Evolutionary conservation across 2,113 vertebrate genomes (phyloP), one percentile per base, ranked within the genome.

Genomic region (Passer domesticus): DNA sequence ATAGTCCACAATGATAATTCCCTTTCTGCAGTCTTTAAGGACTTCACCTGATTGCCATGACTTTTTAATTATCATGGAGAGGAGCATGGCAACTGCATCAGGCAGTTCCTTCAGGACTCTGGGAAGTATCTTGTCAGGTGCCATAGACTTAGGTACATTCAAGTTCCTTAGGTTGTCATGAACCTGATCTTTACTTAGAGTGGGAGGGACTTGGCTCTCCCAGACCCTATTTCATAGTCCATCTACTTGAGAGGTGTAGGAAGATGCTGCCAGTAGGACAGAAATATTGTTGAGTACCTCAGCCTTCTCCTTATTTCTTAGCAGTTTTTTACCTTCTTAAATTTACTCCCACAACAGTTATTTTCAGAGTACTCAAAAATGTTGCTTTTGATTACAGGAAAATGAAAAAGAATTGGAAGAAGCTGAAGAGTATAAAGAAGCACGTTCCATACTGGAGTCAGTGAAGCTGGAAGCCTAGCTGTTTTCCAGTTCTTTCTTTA

Each of bases 341-440:
- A 66, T 83, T 80, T 83, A 66, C 58, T 77, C 7, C 27, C 17
- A 60, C 43, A 35, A n/a, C 28, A 53, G 4, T 70, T 82, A 44
- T 46, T 93, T 76, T 58, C 31, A 60, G 79, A 94, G 12, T 87
- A 93, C 30, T 95, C 18, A 95, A 80, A 79, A 91, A 23, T 58
- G 77, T 44, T 89, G 27, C 35, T 90, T 96, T 97, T 96, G 15
- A 82, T 98, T 98, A 66, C 97, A 99, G 99, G 99, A 99, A 96
- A 97, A 97, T 72, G 99, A 99, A 95, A 98, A 98, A 94, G 99
- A 99, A 25, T 97, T 99, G 97, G 98, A 98, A 88, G 99, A 99
- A 96, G 83, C 98, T 5, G 98, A 98, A 86, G 99, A 99, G 95
- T 99, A 98, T 97, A 99, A 98, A 97, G 98, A 99, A 94, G 99